A percentile compares a stretch with the other conserved stretches of the same genome.
phyloP scores from a whole-genome alignment of 1,140 invertebrate species.

The Zaprionus ghesquierei region DNA sequence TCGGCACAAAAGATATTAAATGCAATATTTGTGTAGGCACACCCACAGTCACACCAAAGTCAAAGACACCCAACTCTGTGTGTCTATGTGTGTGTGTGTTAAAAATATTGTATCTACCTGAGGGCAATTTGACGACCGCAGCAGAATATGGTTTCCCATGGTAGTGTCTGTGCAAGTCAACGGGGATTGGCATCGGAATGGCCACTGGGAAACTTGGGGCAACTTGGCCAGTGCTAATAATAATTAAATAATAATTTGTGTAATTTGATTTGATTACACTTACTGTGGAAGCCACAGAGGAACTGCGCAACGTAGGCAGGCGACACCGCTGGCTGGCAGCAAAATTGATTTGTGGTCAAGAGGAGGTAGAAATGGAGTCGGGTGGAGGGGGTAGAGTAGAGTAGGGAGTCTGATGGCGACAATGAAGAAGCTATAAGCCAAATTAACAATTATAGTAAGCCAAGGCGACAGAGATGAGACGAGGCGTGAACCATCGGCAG shows the following conservation, averaged over 20 bases:
- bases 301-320: conserved; percentile 42
- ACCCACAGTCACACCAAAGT: background rate
- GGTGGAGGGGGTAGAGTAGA: background rate
- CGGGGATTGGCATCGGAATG: background rate
- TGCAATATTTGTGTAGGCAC: background rate
- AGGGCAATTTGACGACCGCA: conserved; percentile 21
- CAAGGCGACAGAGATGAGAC: conserved; percentile 1
- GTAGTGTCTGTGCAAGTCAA: background rate
- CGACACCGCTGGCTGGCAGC: conserved; percentile 9
- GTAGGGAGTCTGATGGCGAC: conserved; percentile 18
- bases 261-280: conserved; percentile 66
- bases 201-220: background rate
- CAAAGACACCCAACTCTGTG: background rate
- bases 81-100: background rate
- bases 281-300: conserved; percentile 47
- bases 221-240: conserved; percentile 39
- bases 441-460: conserved; percentile 69
- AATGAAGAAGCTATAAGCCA: conserved; percentile 69
- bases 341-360: conserved; percentile 68
- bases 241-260: conserved; percentile 73
- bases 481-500: background rate
- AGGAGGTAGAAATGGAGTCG: background rate
- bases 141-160: background rate
- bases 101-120: conserved; percentile 32
- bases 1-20: background rate